Evolutionary conservation across 2,113 vertebrate species (phyloP).

Genomic region (Lonchura striata): DNA sequence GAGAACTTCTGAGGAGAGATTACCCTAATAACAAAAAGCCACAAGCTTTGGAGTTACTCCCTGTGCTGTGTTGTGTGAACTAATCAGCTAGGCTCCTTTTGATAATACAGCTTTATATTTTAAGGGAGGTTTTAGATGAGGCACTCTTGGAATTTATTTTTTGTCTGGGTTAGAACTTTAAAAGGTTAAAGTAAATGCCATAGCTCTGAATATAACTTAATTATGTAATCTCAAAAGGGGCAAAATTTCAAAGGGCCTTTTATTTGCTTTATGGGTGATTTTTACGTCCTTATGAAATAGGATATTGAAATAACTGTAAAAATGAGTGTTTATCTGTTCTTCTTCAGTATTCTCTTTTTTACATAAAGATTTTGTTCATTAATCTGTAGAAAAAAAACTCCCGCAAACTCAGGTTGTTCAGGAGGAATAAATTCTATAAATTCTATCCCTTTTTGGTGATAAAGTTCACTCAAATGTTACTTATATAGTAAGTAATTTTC

Average conservation of each 20-base stretch:
- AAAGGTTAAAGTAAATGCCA: slow-evolving; percentile 33
- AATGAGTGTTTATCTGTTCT: neutral
- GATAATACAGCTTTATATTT: slow-evolving; percentile 6
- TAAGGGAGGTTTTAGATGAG: neutral
- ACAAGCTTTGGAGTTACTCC: slow-evolving; percentile 18
- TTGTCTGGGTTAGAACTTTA: slow-evolving; percentile 32
- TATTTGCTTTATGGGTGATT: neutral
- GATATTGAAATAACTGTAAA: neutral
- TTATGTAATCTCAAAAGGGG: slow-evolving; percentile 15
- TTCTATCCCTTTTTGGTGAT: neutral
- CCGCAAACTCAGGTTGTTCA: neutral
- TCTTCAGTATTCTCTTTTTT: neutral
- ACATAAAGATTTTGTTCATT: neutral
- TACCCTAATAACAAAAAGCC: slow-evolving; percentile 42
- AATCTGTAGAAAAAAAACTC: neutral
- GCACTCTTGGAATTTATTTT: slow-evolving; percentile 30
- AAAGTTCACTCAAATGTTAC: neutral
- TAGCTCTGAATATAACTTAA: slow-evolving; percentile 17
- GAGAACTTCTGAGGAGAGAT: slow-evolving; percentile 32
- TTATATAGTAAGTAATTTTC: neutral
- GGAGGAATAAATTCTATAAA: neutral
- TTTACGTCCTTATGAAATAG: neutral
- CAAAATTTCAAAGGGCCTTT: neutral
- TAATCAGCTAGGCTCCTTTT: slow-evolving; percentile 30
- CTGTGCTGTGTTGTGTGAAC: neutral